Evolutionary conservation across 2,888 invertebrate genomes (phyloP).

Genomic region (Heliconius cydno): DNA sequence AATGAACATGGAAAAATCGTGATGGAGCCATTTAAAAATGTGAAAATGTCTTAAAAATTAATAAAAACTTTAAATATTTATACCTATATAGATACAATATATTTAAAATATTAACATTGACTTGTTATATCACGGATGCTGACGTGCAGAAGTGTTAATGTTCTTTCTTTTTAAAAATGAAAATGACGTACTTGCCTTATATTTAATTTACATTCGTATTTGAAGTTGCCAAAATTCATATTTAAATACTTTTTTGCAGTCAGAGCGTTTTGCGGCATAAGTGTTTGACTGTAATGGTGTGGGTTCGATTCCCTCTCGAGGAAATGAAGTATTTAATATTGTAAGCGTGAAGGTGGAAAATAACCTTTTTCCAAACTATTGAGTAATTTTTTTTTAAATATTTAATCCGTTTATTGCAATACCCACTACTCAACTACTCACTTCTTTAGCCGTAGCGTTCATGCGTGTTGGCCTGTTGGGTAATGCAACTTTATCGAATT

Average conservation of each 20-base stretch:
- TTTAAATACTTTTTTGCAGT: too few species aligned
- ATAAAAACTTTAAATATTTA: not conserved
- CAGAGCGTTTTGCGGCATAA: too few species aligned
- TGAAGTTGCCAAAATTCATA: too few species aligned
- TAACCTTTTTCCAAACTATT: not conserved
- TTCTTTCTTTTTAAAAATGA: slow-evolving; percentile 6
- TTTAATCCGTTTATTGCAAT: not conserved
- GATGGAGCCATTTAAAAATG: slow-evolving; percentile 9
- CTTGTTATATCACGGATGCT: slow-evolving; percentile 2
- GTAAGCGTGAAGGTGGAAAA: not conserved
- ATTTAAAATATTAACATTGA: slow-evolving; percentile 8
- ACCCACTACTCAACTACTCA: not conserved
- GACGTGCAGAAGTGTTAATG: slow-evolving; percentile 1
- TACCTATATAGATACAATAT: not conserved
- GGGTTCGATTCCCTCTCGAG: too few species aligned
- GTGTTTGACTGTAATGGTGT: too few species aligned
- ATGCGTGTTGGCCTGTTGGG: too few species aligned
- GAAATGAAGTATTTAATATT: too few species aligned
- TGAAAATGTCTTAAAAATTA: not conserved
- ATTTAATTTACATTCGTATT: too few species aligned
- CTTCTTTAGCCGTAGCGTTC: not conserved
- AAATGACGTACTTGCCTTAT: not conserved
- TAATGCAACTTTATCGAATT: not conserved
- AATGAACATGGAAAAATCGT: not conserved
- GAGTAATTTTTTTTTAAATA: not conserved